Evolutionary conservation across 2,888 invertebrate species (phyloP), one percentile per base, ranked within the genome.

Genomic region (Lampropteryx suffumata): DNA sequence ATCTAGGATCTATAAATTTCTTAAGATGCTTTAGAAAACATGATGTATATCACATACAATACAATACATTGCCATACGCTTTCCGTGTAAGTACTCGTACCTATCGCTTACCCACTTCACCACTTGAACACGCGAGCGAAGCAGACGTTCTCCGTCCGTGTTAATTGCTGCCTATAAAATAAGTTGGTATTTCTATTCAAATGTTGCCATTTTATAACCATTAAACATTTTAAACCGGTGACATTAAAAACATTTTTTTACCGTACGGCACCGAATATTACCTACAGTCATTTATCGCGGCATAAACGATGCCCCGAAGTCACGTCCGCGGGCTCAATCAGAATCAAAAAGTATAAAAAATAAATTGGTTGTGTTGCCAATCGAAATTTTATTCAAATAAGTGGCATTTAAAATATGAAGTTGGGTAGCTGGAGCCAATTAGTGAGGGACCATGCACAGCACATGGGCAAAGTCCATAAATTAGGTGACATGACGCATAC

Each of bases 401-500:
- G 65, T 44, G 57, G 58, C 62, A 59, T 59, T 59, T 55, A 49
- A 55, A 59, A 55, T 58, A 67, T 69, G 65, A 65, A 62, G 64
- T 67, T 66, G 55, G 55, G 57, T 59, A 59, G 59, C 59, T 52
- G 55, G 52, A 62, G 62, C 71, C 73, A 74, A 76, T 76, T 74
- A 73, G 72, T 67, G 66, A 61, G 62, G 62, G 61, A 41, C 62
- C 70, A 47, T 53, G 55, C 56, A 49, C 62, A 68, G 55, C 56
- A 45, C 63, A 68, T 70, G 69, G 65, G 68, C 65, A 43, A 65
- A 64, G 62, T 55, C 68, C 71, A 74, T 79, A 82, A 79, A 76
- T 76, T 74, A 69, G 66, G 55, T 60, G 55, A 69, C 62, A 74
- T 73, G 78, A 76, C 76, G 62, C 59, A 61, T 60, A 52, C n/a